Evolutionary conservation across 2,888 invertebrate species (phyloP).

Genomic region (Temnothorax ravouxi): DNA sequence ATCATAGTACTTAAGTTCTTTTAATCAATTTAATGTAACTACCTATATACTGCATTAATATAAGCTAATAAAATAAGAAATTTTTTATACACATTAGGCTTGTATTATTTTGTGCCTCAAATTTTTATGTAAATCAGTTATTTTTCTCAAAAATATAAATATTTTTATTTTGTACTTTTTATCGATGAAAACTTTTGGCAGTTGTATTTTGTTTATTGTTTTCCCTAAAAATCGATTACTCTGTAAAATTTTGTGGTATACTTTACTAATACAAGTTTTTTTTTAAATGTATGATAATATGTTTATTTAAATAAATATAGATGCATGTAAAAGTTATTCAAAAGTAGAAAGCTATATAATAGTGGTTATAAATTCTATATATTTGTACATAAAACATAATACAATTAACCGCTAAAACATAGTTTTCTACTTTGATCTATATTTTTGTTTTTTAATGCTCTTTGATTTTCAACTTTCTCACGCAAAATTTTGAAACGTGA

Average conservation of each 20-base stretch:
- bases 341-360: neutral
- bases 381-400: neutral
- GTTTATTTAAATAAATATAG: slow-evolving; percentile 30
- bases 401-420: slow-evolving; percentile 14
- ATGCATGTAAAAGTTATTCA: neutral
- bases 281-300: slow-evolving; percentile 12
- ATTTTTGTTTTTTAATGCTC: neutral
- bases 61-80: slow-evolving; percentile 58
- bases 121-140: neutral
- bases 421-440: slow-evolving; percentile 3
- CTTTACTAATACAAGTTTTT: neutral
- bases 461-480: neutral
- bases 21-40: slow-evolving; percentile 39
- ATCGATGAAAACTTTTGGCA: neutral
- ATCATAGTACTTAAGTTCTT: slow-evolving; percentile 73
- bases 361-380: neutral
- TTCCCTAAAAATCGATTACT: neutral
- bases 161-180: neutral
- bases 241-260: slow-evolving; percentile 6
- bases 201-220: neutral
- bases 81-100: slow-evolving; percentile 16
- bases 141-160: neutral
- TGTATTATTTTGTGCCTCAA: slow-evolving; percentile 14
- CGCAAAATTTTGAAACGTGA: neutral
- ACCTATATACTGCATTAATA: slow-evolving; percentile 44